A percentile compares a stretch with the other conserved stretches of the same genome.
phyloP scores from a whole-genome alignment of 2,113 vertebrate species.

The Malurus alboscapulatus region DNA sequence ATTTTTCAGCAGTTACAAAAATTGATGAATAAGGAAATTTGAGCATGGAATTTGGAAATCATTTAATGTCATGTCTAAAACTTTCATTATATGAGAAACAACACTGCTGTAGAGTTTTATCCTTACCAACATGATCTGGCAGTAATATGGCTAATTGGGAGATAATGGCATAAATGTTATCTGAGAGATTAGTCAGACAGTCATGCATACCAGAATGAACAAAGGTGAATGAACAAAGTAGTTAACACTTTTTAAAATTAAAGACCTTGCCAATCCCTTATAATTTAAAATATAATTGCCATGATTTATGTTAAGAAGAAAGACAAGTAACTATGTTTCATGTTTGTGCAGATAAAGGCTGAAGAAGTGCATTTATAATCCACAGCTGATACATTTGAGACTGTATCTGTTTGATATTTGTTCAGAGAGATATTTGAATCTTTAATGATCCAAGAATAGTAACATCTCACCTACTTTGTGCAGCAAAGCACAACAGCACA shows the following conservation, averaged over 20 bases:
- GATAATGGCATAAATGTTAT: constrained; percentile 11
- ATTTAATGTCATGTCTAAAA: background rate
- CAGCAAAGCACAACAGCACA: background rate
- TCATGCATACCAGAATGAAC: background rate
- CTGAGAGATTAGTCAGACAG: constrained; percentile 15
- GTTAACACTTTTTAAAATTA: background rate
- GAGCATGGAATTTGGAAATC: background rate
- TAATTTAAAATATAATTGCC: background rate
- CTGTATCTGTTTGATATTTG: background rate
- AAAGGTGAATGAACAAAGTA: background rate
- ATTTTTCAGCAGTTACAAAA: background rate
- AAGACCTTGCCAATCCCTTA: background rate
- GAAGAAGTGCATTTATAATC: background rate
- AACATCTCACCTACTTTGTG: background rate
- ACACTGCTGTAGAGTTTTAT: background rate
- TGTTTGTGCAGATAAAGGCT: background rate
- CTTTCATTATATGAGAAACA: background rate
- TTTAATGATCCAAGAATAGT: background rate
- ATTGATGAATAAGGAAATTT: background rate
- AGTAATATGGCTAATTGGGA: background rate
- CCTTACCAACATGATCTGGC: background rate
- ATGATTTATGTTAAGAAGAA: background rate
- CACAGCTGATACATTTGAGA: background rate
- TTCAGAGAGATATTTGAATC: background rate
- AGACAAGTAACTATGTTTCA: background rate